Evolutionary conservation across 1,140 invertebrate genomes (phyloP).

Genomic region (Apolygus lucorum): DNA sequence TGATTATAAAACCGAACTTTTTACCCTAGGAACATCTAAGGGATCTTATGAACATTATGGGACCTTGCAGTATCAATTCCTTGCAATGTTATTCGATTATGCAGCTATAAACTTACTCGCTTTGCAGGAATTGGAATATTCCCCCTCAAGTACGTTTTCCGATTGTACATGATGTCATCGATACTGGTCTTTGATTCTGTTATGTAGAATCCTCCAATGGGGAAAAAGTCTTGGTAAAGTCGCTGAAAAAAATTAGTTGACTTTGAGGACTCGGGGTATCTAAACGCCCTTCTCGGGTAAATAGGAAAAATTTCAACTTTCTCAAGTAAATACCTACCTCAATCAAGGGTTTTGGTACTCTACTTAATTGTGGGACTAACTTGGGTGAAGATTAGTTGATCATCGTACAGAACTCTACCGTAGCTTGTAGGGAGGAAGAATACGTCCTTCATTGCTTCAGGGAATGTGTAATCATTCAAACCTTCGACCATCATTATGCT

Average conservation of each 20-base stretch:
- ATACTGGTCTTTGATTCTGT: neutral
- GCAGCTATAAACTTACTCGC: neutral
- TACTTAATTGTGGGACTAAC: too few relatives aligned
- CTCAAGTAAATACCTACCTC: too few relatives aligned
- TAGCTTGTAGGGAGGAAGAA: neutral
- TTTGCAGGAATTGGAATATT: neutral
- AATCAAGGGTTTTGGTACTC: too few relatives aligned
- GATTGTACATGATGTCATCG: neutral
- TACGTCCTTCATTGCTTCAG: neutral
- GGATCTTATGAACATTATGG: too few relatives aligned
- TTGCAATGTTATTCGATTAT: neutral
- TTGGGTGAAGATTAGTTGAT: neutral
- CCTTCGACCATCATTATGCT: conserved; percentile 14
- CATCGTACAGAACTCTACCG: conserved; percentile 5
- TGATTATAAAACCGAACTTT: neutral
- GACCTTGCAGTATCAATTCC: neutral
- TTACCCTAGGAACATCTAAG: too few relatives aligned
- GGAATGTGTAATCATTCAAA: neutral
- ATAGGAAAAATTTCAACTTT: too few relatives aligned
- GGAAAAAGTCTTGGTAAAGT: neutral
- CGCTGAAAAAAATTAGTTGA: neutral
- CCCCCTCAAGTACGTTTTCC: neutral
- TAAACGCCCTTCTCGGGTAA: too few relatives aligned
- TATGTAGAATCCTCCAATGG: neutral
- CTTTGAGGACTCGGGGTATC: too few relatives aligned